A percentile compares a stretch with the other conserved stretches of the same genome.
phyloP scores from a whole-genome alignment of 2,888 invertebrate species.

The Orchesellides sinensis region DNA sequence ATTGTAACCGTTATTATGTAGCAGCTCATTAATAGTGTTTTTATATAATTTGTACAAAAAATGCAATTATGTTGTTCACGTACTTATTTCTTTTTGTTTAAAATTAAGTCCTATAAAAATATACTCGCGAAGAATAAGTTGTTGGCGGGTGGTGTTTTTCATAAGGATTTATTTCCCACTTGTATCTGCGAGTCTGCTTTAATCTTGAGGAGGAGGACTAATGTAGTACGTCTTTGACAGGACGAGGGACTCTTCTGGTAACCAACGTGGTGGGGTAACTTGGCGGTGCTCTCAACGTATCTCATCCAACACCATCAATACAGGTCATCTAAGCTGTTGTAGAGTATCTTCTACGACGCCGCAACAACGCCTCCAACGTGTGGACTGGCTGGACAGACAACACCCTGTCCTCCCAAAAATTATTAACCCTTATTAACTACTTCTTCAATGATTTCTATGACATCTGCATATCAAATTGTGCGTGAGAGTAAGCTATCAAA shows the following conservation, averaged over 20 bases:
- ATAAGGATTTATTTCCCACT: slow-evolving; percentile 66
- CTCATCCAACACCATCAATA: slow-evolving; percentile 31
- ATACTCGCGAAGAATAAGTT: slow-evolving; percentile 57
- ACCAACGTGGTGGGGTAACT: background rate
- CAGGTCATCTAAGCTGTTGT: slow-evolving; percentile 18
- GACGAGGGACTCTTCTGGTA: background rate
- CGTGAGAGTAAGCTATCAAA: too few relatives aligned
- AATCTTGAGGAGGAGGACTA: slow-evolving; percentile 27
- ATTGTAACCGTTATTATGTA: too few relatives aligned
- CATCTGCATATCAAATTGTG: slow-evolving; percentile 13
- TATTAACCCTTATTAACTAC: slow-evolving; percentile 51
- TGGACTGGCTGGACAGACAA: slow-evolving; percentile 28
- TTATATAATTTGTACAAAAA: slow-evolving; percentile 53
- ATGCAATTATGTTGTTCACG: slow-evolving; percentile 41
- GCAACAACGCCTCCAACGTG: too few relatives aligned
- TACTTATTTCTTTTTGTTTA: slow-evolving; percentile 55
- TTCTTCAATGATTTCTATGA: slow-evolving; percentile 43
- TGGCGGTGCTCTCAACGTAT: background rate
- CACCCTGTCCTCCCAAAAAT: slow-evolving; percentile 57
- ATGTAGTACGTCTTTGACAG: background rate
- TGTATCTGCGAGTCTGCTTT: slow-evolving; percentile 83
- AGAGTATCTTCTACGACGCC: background rate
- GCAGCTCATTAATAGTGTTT: slow-evolving; percentile 26
- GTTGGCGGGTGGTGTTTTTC: slow-evolving; percentile 63
- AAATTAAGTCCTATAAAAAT: slow-evolving; percentile 63